These are phyloP conservation scores for Piaya cayana DNA, from an alignment of 2,113 vertebrate species.

Conservation along the genomic window DNA sequence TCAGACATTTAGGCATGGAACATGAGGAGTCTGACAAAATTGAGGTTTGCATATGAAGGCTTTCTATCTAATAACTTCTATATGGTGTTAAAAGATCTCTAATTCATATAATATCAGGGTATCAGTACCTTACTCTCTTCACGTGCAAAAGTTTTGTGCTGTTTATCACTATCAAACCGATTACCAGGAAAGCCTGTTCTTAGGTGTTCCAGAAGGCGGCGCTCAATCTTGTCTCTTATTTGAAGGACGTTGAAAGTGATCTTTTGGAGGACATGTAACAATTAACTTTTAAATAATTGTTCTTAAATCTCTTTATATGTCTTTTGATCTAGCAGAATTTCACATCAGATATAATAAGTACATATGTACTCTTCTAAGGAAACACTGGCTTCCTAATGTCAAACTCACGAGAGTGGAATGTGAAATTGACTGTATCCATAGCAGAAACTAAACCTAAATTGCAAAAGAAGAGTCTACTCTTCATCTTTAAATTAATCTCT, in stretches of 20 bases:
- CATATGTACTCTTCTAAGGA: not conserved
- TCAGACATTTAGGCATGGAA: not conserved
- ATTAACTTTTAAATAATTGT: not conserved
- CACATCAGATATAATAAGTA: not conserved
- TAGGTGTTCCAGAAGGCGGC: not conserved
- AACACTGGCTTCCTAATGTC: not conserved
- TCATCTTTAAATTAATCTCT: not conserved
- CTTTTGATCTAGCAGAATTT: not conserved
- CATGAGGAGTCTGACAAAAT: not conserved
- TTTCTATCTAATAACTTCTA: not conserved
- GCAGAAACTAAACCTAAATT: not conserved
- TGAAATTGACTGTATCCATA: not conserved
- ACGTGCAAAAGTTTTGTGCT: not conserved
- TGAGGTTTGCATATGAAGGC: not conserved
- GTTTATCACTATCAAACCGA: not conserved
- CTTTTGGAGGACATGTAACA: not conserved
- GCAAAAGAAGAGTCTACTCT: not conserved
- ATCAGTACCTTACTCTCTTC: not conserved
- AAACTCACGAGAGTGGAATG: not conserved
- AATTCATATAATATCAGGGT: not conserved
- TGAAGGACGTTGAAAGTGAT: not conserved
- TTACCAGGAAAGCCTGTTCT: not conserved
- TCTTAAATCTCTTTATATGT: not conserved
- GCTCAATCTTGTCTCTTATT: not conserved
- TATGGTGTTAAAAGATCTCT: not conserved